These are phyloP conservation scores for Mantis religiosa DNA, from an alignment of 2,888 invertebrate genomes.

Conservation along the genomic window DNA sequence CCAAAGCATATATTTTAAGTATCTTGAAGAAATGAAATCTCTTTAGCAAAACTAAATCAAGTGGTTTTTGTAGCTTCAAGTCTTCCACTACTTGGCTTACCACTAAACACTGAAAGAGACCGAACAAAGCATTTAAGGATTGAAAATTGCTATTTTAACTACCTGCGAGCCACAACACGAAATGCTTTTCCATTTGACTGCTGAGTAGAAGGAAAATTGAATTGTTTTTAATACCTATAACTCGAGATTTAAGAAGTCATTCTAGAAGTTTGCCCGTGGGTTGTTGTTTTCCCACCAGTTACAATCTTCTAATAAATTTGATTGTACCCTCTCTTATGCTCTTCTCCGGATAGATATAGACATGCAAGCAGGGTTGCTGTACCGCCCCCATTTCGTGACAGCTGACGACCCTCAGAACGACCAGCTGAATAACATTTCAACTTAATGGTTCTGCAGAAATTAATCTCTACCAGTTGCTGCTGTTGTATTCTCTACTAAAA, in stretches of 20 bases:
- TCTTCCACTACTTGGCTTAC: neutral
- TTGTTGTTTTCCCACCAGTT: neutral
- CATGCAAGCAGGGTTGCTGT: neutral
- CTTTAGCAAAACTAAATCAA: no score
- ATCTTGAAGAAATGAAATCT: no score
- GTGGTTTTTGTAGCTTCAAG: no score
- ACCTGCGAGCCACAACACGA: neutral
- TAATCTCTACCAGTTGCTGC: neutral
- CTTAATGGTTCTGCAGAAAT: neutral
- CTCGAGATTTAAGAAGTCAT: neutral
- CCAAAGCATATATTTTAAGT: no score
- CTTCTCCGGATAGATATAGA: neutral
- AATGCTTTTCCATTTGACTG: neutral
- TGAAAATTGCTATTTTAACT: neutral
- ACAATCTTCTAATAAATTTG: neutral
- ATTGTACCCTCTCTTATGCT: neutral
- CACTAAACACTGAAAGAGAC: neutral
- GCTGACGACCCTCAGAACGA: neutral
- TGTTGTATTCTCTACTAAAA: neutral
- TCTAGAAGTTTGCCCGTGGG: neutral
- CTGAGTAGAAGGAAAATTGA: neutral
- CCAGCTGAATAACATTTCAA: neutral
- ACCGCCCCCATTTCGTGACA: neutral
- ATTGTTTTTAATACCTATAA: neutral
- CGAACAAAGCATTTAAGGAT: neutral